Percentiles rank a stretch among this genome's conserved stretches.
Conservation (phyloP, 2,797 vertebrate species). For the Brachymystax lenok region DNA sequence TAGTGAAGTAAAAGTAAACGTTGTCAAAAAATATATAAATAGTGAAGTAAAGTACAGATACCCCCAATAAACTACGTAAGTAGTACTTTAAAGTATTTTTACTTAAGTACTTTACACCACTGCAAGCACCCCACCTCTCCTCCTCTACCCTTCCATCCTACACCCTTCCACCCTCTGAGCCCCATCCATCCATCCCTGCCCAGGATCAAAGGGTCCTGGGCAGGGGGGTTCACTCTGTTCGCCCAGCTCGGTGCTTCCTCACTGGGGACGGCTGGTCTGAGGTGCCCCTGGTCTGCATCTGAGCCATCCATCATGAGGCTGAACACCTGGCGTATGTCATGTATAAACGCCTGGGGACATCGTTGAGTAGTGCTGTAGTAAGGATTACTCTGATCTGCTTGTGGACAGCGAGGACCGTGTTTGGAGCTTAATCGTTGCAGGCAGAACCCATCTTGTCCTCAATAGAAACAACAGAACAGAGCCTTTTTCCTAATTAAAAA, state of each 20-base stretch:
- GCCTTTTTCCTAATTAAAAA: constrained; percentile 39
- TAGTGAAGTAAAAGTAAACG: too few species aligned
- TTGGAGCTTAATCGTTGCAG: constrained; percentile 31
- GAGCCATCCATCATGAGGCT: constrained; percentile 66
- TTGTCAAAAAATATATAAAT: too few species aligned
- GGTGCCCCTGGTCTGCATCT: constrained; percentile 52
- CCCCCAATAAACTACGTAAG: too few species aligned
- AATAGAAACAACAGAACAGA: constrained; percentile 37
- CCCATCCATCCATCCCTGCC: constrained; percentile 49
- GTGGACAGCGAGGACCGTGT: constrained; percentile 43
- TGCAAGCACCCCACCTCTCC: constrained; percentile 17
- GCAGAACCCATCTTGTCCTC: constrained; percentile 46
- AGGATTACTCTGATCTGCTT: constrained; percentile 58
- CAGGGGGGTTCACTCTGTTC: too few species aligned
- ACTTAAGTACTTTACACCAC: neutral
- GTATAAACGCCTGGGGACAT: constrained; percentile 48
- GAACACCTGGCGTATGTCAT: constrained; percentile 51
- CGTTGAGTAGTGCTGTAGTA: constrained; percentile 63
- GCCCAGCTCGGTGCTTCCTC: constrained; percentile 57
- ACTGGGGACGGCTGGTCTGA: constrained; percentile 47
- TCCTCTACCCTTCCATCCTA: neutral
- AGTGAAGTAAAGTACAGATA: too few species aligned
- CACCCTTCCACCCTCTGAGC: constrained; percentile 1
- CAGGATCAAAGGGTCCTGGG: constrained; percentile 42
- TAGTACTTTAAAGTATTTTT: too few species aligned